Conservation (phyloP, 2,888 invertebrate species). For the Latrodectus hesperus region DNA sequence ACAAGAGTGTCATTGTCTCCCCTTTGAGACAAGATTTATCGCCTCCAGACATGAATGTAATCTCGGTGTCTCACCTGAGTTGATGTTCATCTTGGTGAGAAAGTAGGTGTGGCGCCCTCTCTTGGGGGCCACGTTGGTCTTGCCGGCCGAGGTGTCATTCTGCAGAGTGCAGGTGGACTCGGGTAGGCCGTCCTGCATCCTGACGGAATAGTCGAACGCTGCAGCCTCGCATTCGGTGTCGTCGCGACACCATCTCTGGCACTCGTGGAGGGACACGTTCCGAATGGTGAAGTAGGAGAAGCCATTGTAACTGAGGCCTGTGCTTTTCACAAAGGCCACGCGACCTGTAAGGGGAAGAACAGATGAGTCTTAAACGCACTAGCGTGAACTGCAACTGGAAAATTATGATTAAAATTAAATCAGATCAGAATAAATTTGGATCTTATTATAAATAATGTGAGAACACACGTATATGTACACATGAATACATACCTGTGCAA, state of each 20-base stretch:
- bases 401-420: no score
- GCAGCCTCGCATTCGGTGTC: conserved; percentile 94
- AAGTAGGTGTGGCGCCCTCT: conserved; percentile 93
- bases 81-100: conserved; percentile 92
- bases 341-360: conserved; percentile 79
- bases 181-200: conserved; percentile 92
- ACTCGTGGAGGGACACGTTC: conserved; percentile 94
- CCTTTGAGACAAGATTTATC: no score
- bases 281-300: conserved; percentile 93
- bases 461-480: no score
- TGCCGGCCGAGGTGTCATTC: conserved; percentile 92
- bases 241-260: conserved; percentile 95
- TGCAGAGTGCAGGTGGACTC: conserved; percentile 92
- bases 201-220: conserved; percentile 93
- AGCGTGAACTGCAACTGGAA: no score
- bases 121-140: conserved; percentile 87
- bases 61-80: conserved; percentile 80
- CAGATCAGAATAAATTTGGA: no score
- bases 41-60: no score
- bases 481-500: no score
- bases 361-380: neutral
- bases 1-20: no score
- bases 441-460: no score
- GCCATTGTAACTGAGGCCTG: conserved; percentile 92
- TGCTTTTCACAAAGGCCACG: conserved; percentile 94